Percentiles rank a stretch among this genome's conserved stretches.
phyloP scores from a whole-genome alignment of 2,113 vertebrate genomes.

The Psittacara wagleri region DNA sequence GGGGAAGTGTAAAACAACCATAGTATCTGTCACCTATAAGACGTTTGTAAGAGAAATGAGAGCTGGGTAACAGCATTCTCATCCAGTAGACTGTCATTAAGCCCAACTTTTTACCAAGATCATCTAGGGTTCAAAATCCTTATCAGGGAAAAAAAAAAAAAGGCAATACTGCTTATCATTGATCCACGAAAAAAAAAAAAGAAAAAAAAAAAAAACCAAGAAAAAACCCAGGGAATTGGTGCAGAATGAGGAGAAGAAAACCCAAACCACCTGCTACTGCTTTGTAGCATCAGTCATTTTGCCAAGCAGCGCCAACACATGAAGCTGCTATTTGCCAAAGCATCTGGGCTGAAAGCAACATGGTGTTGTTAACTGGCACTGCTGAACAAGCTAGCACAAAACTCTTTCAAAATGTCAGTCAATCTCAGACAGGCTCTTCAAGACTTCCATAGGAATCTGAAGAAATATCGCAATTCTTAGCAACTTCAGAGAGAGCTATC shows the following conservation, averaged over 20 bases:
- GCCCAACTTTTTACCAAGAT: background rate
- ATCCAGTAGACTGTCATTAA: background rate
- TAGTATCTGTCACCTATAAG: background rate
- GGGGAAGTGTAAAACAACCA: background rate
- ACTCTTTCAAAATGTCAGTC: background rate
- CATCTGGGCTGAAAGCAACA: conserved; percentile 39
- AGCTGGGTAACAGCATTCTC: background rate
- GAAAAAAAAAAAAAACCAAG: too few relatives aligned
- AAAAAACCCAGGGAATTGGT: background rate
- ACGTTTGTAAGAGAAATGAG: background rate
- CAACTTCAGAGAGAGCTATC: background rate
- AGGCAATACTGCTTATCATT: background rate
- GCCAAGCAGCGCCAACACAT: conserved; percentile 40
- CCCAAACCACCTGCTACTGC: conserved; percentile 42
- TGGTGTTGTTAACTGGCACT: background rate
- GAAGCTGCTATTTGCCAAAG: conserved; percentile 42
- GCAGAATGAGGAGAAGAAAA: background rate
- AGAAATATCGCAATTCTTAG: background rate
- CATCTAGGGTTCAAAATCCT: background rate
- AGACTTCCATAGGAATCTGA: background rate
- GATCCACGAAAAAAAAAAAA: background rate
- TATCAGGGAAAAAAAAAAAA: background rate
- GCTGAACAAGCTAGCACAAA: background rate
- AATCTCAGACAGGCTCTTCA: background rate
- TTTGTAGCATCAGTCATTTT: conserved; percentile 8